Conservation (phyloP, 2,797 vertebrate species). For the Cirrhinus mrigala region DNA sequence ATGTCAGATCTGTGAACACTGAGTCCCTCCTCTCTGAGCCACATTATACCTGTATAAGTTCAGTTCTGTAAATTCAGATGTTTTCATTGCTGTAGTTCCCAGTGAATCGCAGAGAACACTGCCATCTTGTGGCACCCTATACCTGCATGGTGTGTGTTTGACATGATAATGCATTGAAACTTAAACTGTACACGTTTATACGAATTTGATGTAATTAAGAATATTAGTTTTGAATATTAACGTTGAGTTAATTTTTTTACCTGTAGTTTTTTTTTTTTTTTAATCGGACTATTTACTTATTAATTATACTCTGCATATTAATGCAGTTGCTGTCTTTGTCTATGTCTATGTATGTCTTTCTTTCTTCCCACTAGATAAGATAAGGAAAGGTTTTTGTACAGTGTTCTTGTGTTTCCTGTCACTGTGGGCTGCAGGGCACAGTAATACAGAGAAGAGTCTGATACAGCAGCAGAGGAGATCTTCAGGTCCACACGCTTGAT, state of each 20-base stretch:
- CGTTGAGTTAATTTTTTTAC: background rate
- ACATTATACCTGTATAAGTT: background rate
- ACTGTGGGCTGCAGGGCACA: background rate
- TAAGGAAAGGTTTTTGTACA: background rate
- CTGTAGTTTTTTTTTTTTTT: background rate
- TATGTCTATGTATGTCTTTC: too few species aligned
- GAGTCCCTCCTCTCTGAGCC: background rate
- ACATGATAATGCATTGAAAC: too few species aligned
- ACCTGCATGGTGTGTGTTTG: too few species aligned
- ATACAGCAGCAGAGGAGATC: background rate
- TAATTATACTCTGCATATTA: background rate
- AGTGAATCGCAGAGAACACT: too few species aligned
- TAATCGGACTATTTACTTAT: background rate
- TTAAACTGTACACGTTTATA: too few species aligned
- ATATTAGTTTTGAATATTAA: background rate
- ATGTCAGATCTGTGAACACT: background rate
- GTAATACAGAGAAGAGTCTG: constrained; percentile 18
- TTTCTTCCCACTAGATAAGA: too few species aligned
- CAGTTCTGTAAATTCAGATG: too few species aligned
- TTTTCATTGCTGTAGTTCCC: background rate
- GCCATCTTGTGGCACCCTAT: too few species aligned
- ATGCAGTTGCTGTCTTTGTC: background rate
- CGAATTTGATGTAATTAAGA: background rate
- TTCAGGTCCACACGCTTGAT: too few species aligned
- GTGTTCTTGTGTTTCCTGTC: background rate